Base-by-base conservation (phyloP, 2,113 vertebrate genomes). In the Electrona antarctica region DNA sequence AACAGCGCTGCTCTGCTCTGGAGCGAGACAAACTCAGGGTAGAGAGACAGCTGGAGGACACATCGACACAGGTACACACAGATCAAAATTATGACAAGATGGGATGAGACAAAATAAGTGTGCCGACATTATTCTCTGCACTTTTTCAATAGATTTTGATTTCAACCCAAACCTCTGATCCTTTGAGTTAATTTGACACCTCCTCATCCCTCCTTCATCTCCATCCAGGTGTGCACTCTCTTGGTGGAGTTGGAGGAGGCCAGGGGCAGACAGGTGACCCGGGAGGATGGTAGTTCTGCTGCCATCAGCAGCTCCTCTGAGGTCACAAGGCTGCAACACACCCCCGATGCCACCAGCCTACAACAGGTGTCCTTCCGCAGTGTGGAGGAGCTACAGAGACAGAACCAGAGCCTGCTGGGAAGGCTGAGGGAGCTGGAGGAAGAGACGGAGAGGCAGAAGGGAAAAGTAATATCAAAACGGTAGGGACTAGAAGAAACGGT, bases 171-270 rank as follows among this genome's bases (percentile, higher is more conserved):
- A 41, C 5, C 33, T 41, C 33, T 41, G 33, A 41, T 41, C 33
- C 33, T 41, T 41, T 41, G 33, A 41, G 33, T 41, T 41, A 6
- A 41, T 6, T 41, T 41, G 33, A 41, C 33, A 41, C 33, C 13
- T 7, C 6, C 7, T 56, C 49, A 0, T 0, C 3, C 50, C 21
- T 6, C 50, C 21, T 6, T 15, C 56, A 7, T 0, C 6, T 7
- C 67, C 12, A 7, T 59, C 4, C 87, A 99, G 97, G 93, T 98
- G 47, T 92, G 94, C 64, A 86, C 95, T 55, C 91, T 99, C 41
- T 87, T 99, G 79, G 95, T 97, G 88, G 96, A 99, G 87, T 89
- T 98, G 82, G 97, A 99, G 83, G 95, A 96, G 89, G 93, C 95
- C 9, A 91, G 95, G 77, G 97, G 97, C 21, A 96, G 95, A 56